Evolutionary conservation across 1,140 invertebrate species (phyloP), one percentile per base, ranked within the genome.

Genomic region (Philopotamus ludificatus): DNA sequence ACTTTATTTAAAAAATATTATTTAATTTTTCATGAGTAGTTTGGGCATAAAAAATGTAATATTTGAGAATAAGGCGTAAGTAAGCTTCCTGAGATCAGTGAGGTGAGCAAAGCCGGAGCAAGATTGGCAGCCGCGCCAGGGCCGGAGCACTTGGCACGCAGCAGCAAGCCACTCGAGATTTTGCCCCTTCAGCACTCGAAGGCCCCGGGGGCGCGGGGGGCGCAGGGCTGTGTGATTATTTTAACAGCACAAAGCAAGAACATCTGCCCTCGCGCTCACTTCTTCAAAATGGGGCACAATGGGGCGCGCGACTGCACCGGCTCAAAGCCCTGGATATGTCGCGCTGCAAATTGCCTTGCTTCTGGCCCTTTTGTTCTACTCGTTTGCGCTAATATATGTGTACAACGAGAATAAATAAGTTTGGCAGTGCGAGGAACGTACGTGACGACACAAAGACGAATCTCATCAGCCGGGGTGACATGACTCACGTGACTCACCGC

Each of bases 141-240:
- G 54, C 12, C 12, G 12, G 12, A 21, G 54, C 34, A 42, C 28
- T 57, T 39, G 53, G 53, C 53, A 55, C 53, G 53, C 53, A 55
- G 53, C 28, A 55, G 26, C 28, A 12, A 18, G 15, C 1, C 54
- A 57, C 54, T 57, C 54, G 54, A 57, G 39, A 42, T 42, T 34
- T 34, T 39, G 28, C 53, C 28, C 53, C 22, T 21, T 34, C 4
- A 28, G 53, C 53, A 55, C 53, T 55, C 53, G 18, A 55, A 53
- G 26, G 28, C 28, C 28, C 28, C 12, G 4, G 28, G 28, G 12
- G 28, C 12, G 28, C 28, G 28, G 28, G 28, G 28, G 28, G 28
- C 28, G 28, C 28, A 34, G 12, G 28, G 12, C 28, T 34, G 28
- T n/a, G n/a, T 34, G 28, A 34, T 34, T 34, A 34, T 34, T 34